Percentiles rank a stretch among this genome's conserved stretches.
Evolutionary conservation across 2,888 invertebrate genomes (phyloP).

Genomic region (Philaethria dido): DNA sequence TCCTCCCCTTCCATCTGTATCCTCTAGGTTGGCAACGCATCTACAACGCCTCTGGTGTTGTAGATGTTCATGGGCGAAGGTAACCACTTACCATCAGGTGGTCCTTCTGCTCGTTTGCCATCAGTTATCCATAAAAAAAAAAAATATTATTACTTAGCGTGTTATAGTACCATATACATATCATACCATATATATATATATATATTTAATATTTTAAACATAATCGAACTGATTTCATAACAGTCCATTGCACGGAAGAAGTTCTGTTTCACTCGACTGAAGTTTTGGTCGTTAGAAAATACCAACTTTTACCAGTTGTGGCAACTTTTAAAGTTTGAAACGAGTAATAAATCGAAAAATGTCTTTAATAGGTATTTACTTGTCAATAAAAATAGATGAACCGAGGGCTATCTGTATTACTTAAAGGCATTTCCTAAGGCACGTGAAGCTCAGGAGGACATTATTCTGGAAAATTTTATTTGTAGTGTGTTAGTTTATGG

Average conservation of each 20-base stretch:
- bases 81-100: too few species aligned
- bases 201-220: not conserved
- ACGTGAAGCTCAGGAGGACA: too few species aligned
- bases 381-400: not conserved
- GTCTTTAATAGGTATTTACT: not conserved
- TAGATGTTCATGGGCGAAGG: too few species aligned
- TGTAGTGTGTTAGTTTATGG: too few species aligned
- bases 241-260: slow-evolving; percentile 8
- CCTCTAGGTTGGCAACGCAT: too few species aligned
- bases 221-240: slow-evolving; percentile 15
- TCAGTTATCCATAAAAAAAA: too few species aligned
- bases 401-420: not conserved
- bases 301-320: slow-evolving; percentile 14
- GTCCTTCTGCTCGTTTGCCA: too few species aligned
- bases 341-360: slow-evolving; percentile 13
- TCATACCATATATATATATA: too few species aligned
- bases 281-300: slow-evolving; percentile 29
- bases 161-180: not conserved
- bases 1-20: too few species aligned
- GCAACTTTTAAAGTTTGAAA: slow-evolving; percentile 13
- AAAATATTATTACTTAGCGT: not conserved
- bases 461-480: too few species aligned
- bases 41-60: too few species aligned
- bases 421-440: not conserved
- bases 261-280: slow-evolving; percentile 22